These are phyloP conservation scores for Diabrotica virgifera DNA, from an alignment of 1,140 invertebrate species.

Conservation along the genomic window DNA sequence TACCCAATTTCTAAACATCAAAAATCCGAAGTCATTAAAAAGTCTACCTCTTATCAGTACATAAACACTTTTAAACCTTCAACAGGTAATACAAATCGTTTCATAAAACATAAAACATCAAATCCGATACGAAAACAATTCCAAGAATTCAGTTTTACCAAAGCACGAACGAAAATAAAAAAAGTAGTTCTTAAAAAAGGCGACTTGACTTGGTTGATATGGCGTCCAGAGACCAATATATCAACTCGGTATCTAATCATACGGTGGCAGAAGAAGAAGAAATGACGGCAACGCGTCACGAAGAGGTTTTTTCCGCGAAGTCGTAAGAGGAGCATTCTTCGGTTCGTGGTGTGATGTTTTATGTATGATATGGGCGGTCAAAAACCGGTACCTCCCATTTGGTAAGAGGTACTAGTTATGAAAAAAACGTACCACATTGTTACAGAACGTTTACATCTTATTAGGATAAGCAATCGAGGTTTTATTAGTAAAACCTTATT, in stretches of 20 bases:
- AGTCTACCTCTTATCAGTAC: background rate
- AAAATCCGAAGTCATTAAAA: background rate
- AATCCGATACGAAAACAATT: slow-evolving; percentile 2
- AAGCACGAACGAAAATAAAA: background rate
- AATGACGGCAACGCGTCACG: background rate
- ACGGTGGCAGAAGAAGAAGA: background rate
- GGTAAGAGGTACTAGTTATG: background rate
- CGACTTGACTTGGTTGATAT: background rate
- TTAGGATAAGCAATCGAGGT: too few relatives aligned
- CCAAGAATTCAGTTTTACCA: background rate
- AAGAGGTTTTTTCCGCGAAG: background rate
- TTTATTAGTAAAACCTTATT: too few relatives aligned
- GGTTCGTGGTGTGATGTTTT: background rate
- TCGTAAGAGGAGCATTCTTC: background rate
- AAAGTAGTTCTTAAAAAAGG: background rate
- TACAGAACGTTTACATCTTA: background rate
- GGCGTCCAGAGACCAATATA: background rate
- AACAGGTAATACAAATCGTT: background rate
- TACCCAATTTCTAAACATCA: too few relatives aligned
- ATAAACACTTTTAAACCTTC: background rate
- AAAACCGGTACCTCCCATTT: background rate
- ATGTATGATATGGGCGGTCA: background rate
- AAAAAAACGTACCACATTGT: background rate
- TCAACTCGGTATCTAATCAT: background rate
- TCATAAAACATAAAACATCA: background rate